Evolutionary conservation across 2,888 invertebrate species (phyloP), one percentile per base, ranked within the genome.

Genomic region (Yponomeuta malinellus): DNA sequence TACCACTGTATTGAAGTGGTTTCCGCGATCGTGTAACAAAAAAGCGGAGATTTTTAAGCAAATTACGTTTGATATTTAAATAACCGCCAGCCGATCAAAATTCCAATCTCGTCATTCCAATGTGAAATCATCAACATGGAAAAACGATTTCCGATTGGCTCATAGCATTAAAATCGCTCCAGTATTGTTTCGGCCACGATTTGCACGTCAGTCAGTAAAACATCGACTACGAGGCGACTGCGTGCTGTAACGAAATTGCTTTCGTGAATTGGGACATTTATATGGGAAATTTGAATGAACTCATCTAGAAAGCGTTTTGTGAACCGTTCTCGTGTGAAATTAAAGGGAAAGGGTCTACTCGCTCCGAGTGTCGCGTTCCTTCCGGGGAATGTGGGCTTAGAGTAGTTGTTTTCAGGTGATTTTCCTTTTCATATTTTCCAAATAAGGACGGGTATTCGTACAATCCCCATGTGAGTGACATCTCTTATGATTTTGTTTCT

Each of bases 101-200:
- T 77, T 79, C 76, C 75, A 77, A 77, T 75, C 73, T 74, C 75
- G 75, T 69, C 69, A 48, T 48, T 48, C 23, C 29, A 1, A 68
- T 43, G 74, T 76, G 76, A 76, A 75, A 76, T 77, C 74, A 74
- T 76, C 76, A 77, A 78, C 77, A 76, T 76, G 78, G 78, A 74
- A 79, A 79, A 81, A 78, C 76, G 78, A 73, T 77, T 78, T 74
- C 76, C 77, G 77, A 81, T 81, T 76, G 79, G 78, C 78, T 78
- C 75, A 76, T 74, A 74, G 77, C 75, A 79, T 80, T 80, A 77
- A 79, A 79, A 69, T 33, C 29, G 68, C 68, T 15, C 23, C 66
- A 68, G 48, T 31, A 29, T 48, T 68, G 68, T 68, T 68, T 68
- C 68, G 29, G n/a, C 10, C 10, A 23, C 52, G n/a, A 23, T 48